A percentile compares a stretch with the other conserved stretches of the same genome.
phyloP scores from a whole-genome alignment of 2,888 invertebrate genomes.

The Polydrusus tereticollis region DNA sequence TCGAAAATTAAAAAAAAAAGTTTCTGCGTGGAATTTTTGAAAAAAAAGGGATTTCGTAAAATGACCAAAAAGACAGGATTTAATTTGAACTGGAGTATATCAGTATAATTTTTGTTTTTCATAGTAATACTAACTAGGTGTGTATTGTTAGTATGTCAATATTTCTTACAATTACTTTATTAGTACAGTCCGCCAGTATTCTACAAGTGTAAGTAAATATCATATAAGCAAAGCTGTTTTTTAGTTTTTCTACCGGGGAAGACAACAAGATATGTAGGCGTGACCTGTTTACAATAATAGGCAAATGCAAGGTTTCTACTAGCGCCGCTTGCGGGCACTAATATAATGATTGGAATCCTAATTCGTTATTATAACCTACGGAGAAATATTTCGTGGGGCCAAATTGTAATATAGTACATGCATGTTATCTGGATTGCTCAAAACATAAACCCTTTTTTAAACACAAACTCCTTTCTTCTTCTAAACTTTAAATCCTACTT shows the following conservation, averaged over 20 bases:
- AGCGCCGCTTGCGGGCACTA: too few species aligned
- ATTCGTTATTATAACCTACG: too few species aligned
- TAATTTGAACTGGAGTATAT: slow-evolving; percentile 10
- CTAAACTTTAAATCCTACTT: too few species aligned
- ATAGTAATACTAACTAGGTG: slow-evolving; percentile 22
- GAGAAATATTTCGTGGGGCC: too few species aligned
- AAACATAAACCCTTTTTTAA: too few species aligned
- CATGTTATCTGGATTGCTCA: too few species aligned
- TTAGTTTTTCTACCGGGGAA: background rate
- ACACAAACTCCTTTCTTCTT: too few species aligned
- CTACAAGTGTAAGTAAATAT: slow-evolving; percentile 28
- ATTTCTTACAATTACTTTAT: slow-evolving; percentile 29
- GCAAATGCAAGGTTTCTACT: too few species aligned
- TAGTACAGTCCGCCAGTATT: slow-evolving; percentile 25
- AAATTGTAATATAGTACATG: too few species aligned
- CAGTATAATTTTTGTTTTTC: slow-evolving; percentile 18
- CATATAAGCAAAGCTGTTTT: slow-evolving; percentile 26
- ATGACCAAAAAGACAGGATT: slow-evolving; percentile 21
- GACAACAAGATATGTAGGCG: background rate
- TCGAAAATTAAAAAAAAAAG: slow-evolving; percentile 23
- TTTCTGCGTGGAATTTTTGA: slow-evolving; percentile 32
- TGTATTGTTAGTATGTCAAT: slow-evolving; percentile 26
- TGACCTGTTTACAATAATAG: too few species aligned
- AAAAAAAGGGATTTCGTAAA: background rate
- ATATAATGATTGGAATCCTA: too few species aligned